Percentiles rank a stretch among this genome's conserved stretches.
phyloP scores from a whole-genome alignment of 2,888 invertebrate species.

The Sesia apiformis region DNA sequence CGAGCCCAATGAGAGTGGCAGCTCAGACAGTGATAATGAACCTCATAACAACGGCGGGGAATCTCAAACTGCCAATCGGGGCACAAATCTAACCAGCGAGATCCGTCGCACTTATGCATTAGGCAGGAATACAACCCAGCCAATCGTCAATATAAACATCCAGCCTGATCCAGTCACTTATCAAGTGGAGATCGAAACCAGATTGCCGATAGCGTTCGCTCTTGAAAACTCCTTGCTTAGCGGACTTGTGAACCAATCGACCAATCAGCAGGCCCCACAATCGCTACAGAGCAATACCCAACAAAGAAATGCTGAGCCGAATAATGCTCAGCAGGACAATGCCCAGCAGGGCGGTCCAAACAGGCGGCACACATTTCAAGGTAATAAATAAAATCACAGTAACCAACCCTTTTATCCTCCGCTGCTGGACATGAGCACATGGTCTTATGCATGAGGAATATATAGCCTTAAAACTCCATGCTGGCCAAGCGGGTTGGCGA shows the following conservation, averaged over 20 bases:
- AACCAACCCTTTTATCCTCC: too few species aligned
- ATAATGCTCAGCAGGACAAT: too few species aligned
- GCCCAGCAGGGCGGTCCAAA: too few species aligned
- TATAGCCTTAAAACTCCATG: too few species aligned
- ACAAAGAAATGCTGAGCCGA: neutral
- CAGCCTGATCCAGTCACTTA: slow-evolving; percentile 37
- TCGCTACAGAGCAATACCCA: neutral
- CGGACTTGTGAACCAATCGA: slow-evolving; percentile 20
- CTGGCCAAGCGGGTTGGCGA: too few species aligned
- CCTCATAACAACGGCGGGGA: too few species aligned
- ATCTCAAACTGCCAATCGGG: neutral
- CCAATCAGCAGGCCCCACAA: slow-evolving; percentile 3
- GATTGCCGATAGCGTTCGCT: slow-evolving; percentile 41
- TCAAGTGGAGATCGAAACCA: slow-evolving; percentile 49
- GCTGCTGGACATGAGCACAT: too few species aligned
- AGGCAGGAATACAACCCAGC: slow-evolving; percentile 31
- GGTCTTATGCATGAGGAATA: too few species aligned
- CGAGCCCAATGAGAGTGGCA: too few species aligned
- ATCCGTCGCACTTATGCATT: slow-evolving; percentile 6
- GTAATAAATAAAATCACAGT: too few species aligned
- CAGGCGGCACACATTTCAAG: too few species aligned
- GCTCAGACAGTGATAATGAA: too few species aligned
- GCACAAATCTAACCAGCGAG: neutral
- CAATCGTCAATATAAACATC: slow-evolving; percentile 29
- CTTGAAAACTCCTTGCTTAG: slow-evolving; percentile 32